Evolutionary conservation across 2,888 invertebrate species (phyloP).

Genomic region (Parochlus steinenii): DNA sequence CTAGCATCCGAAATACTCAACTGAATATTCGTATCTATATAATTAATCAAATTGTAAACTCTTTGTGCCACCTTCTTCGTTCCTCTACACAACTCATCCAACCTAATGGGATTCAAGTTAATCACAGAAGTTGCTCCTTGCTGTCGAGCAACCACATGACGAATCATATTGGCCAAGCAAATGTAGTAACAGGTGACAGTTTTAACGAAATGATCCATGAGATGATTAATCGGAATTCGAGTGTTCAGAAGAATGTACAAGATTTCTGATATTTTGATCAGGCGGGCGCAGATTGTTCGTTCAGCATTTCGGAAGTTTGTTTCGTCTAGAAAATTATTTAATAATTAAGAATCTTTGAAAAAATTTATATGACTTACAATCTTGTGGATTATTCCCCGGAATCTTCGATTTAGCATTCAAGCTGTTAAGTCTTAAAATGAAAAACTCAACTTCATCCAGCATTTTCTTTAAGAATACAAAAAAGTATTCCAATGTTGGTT

Average conservation of each 20-base stretch:
- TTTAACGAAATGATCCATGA: conserved; percentile 38
- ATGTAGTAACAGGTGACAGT: conserved; percentile 37
- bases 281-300: conserved; percentile 38
- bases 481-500: no score
- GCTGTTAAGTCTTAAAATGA: no score
- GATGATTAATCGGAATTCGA: conserved; percentile 33
- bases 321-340: no score
- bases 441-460: no score
- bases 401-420: no score
- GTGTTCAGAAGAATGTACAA: conserved; percentile 34
- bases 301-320: no score
- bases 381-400: no score
- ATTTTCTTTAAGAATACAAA: no score
- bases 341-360: no score
- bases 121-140: conserved; percentile 33
- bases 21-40: conserved; percentile 35
- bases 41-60: conserved; percentile 37
- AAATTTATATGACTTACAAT: no score
- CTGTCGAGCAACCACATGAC: conserved; percentile 39
- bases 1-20: conserved; percentile 13
- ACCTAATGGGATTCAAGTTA: conserved; percentile 38
- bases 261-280: conserved; percentile 36
- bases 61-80: no score
- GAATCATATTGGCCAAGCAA: conserved; percentile 37
- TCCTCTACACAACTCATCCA: no score